Conservation (phyloP, 2,113 vertebrate genomes). For the Colinus virginianus region DNA sequence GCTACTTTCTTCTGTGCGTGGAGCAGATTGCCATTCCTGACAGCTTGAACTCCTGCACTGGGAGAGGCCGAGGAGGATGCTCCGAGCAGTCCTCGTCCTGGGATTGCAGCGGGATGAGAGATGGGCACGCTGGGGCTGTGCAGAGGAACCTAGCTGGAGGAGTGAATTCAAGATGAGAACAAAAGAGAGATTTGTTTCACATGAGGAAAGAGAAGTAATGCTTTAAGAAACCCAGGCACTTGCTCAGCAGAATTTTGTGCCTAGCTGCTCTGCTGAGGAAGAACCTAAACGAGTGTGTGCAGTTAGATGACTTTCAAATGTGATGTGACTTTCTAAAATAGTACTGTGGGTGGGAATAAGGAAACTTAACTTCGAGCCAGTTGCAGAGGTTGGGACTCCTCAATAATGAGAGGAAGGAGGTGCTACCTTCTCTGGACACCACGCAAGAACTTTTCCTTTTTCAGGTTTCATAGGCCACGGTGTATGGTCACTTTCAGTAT, state of each 20-base stretch:
- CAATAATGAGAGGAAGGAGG: background rate
- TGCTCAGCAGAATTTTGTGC: constrained; percentile 8
- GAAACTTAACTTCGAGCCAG: background rate
- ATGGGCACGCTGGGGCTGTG: background rate
- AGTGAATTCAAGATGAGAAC: constrained; percentile 1
- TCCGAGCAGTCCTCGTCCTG: background rate
- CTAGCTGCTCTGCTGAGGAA: background rate
- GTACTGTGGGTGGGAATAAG: background rate
- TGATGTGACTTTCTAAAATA: background rate
- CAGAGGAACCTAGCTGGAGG: background rate
- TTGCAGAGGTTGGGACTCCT: background rate
- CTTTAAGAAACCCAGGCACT: background rate
- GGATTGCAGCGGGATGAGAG: no score
- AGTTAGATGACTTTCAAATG: background rate
- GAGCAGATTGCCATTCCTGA: background rate
- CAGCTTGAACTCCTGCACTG: background rate
- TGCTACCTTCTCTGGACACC: no score
- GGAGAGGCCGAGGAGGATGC: accelerated
- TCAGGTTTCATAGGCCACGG: background rate
- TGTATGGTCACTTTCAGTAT: accelerated
- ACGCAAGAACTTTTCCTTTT: background rate
- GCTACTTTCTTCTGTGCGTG: background rate
- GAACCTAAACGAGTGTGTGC: background rate
- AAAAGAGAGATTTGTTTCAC: background rate
- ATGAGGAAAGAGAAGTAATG: background rate